Evolutionary conservation across 2,113 vertebrate species (phyloP).

Genomic region (Trematocara unimaculatum): DNA sequence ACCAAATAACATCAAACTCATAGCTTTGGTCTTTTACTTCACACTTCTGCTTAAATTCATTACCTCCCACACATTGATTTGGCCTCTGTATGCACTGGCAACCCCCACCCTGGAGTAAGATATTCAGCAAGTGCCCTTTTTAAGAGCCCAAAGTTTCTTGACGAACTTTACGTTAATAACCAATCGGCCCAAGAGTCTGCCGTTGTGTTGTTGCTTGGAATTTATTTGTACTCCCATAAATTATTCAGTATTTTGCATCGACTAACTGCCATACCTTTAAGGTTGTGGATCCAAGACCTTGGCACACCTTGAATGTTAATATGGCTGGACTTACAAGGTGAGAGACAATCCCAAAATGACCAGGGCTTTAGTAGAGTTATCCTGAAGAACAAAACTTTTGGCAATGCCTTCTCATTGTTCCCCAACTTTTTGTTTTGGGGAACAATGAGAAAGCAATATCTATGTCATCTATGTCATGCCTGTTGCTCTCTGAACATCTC

Average conservation of each 20-base stretch:
- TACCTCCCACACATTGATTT: constrained; percentile 43
- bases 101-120: constrained; percentile 58
- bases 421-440: background rate
- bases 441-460: background rate
- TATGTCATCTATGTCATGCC: background rate
- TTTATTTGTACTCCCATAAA: constrained; percentile 75
- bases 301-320: constrained; percentile 73
- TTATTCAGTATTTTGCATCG: constrained; percentile 79
- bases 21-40: constrained; percentile 9
- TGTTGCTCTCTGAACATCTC: constrained; percentile 4
- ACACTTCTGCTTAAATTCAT: constrained; percentile 28
- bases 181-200: constrained; percentile 57
- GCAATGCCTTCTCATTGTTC: background rate
- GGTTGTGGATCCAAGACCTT: constrained; percentile 65
- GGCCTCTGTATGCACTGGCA: constrained; percentile 24
- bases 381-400: background rate
- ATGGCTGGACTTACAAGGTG: constrained; percentile 30
- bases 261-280: constrained; percentile 78
- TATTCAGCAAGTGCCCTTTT: constrained; percentile 67
- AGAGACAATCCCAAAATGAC: constrained; percentile 42
- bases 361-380: background rate
- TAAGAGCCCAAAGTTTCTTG: constrained; percentile 66
- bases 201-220: constrained; percentile 69
- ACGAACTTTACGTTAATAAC: constrained; percentile 68
- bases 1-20: constrained; percentile 24